Evolutionary conservation across 2,113 vertebrate genomes (phyloP).

Genomic region (Cyprinodon variegatus): DNA sequence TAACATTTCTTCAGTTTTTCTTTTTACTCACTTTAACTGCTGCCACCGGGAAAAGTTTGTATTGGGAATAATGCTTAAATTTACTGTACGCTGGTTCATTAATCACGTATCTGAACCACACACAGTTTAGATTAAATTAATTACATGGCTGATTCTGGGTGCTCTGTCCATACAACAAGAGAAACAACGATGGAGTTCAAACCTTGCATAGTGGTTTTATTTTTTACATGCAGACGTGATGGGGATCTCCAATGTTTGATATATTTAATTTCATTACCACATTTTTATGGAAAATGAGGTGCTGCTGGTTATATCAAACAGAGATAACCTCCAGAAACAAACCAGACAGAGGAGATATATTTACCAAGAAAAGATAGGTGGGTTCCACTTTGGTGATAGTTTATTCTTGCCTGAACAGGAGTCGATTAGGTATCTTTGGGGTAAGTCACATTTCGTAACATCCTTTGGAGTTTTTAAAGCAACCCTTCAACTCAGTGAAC

Average conservation of each 20-base stretch:
- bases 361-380: too few relatives aligned
- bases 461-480: too few relatives aligned
- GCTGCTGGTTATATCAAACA: background rate
- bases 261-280: background rate
- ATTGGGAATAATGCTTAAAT: background rate
- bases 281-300: background rate
- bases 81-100: background rate
- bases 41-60: background rate
- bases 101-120: background rate
- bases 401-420: too few relatives aligned
- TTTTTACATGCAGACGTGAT: background rate
- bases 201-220: background rate
- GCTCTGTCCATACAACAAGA: background rate
- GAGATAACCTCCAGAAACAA: background rate
- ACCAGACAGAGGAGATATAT: too few relatives aligned
- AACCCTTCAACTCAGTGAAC: too few relatives aligned
- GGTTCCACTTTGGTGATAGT: too few relatives aligned
- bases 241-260: background rate
- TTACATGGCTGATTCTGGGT: background rate
- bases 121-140: too few relatives aligned
- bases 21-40: background rate
- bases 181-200: background rate
- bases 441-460: too few relatives aligned
- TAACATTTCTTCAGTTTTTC: background rate
- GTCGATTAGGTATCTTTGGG: too few relatives aligned